Base-by-base conservation (phyloP, 1,140 invertebrate species). In the Oncopeltus fasciatus region DNA sequence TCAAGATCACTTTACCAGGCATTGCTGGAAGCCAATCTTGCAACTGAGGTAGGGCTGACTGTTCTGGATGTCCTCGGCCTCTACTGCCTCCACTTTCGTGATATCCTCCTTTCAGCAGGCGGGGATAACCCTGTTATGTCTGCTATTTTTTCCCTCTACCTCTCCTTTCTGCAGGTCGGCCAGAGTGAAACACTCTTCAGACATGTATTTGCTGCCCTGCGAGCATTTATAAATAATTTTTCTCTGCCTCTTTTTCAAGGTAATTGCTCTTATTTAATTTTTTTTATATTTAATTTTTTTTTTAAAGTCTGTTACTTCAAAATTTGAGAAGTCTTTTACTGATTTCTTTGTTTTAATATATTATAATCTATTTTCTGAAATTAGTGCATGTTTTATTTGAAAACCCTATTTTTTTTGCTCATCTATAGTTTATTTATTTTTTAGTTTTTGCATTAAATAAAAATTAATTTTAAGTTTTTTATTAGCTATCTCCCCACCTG, bases 151-250 rank as follows among this genome's bases (percentile, higher is more conserved):
- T 81, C 83, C 53, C 81, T 93, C 29, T 92, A 95, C 70, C 71
- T 97, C n/a, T 81, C 83, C 4, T 87, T 95, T 67, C 77, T 97
- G 12, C 85, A 90, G 74, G 80, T 88, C 26, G 88, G 90, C 2
- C 93, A 96, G 71, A 94, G 92, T 28, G 93, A 96, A 73, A 83
- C 79, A 12, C 74, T 96, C 26, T 85, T 92, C 67, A 87, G 88
- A 67, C 92, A 96, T 71, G 82, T 94, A 2, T 95, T 97, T 74
- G 91, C 91, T 11, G 86, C 89, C 0, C 74, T 96, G 26, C 79
- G 92, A 67, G 85, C 89, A 0, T 95, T 95, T 68, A 87, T 96
- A 31, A 93, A 92, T 73, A 91, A 94, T 74, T 92, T 89, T 70
- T 88, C 88, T 60, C 78, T 81, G 64, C 84, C 84, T 11, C 72